Conservation (phyloP, 2,797 vertebrate species). For the Anas bahamensis region DNA sequence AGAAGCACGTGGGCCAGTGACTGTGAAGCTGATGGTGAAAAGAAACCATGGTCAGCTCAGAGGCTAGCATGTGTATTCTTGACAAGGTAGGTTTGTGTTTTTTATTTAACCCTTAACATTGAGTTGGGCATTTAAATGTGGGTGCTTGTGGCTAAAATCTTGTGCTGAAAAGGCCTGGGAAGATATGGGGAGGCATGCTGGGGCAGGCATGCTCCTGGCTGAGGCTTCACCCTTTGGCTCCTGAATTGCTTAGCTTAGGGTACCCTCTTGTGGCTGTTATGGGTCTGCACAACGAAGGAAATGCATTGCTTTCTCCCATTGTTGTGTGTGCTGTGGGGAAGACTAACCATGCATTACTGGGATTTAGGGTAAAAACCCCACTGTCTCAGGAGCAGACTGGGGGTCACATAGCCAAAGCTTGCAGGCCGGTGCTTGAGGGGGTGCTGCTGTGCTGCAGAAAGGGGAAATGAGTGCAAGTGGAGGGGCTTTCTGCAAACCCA, state of each 20-base stretch:
- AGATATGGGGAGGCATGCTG: not conserved
- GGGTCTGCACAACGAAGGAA: not conserved
- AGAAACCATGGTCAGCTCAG: not conserved
- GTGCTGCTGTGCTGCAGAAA: not conserved
- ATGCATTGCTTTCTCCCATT: not conserved
- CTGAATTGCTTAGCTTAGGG: constrained; percentile 61
- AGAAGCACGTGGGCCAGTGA: not conserved
- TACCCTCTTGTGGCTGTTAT: constrained; percentile 65
- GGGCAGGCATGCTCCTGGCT: not conserved
- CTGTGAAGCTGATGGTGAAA: not conserved
- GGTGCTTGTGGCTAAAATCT: not conserved
- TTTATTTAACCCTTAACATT: not conserved
- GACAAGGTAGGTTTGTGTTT: not conserved
- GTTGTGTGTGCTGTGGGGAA: rapidly evolving
- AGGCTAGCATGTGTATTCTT: not conserved
- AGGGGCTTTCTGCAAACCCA: not conserved
- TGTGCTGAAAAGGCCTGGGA: not conserved
- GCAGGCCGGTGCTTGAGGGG: rapidly evolving
- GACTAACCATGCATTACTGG: not conserved
- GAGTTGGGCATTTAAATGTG: not conserved
- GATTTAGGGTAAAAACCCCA: not conserved
- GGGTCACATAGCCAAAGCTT: not conserved
- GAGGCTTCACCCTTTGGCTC: not conserved
- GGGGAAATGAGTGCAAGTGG: not conserved
- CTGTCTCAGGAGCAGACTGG: not conserved